Evolutionary conservation across 2,888 invertebrate species (phyloP), one percentile per base, ranked within the genome.

Genomic region (Gortyna flavago): DNA sequence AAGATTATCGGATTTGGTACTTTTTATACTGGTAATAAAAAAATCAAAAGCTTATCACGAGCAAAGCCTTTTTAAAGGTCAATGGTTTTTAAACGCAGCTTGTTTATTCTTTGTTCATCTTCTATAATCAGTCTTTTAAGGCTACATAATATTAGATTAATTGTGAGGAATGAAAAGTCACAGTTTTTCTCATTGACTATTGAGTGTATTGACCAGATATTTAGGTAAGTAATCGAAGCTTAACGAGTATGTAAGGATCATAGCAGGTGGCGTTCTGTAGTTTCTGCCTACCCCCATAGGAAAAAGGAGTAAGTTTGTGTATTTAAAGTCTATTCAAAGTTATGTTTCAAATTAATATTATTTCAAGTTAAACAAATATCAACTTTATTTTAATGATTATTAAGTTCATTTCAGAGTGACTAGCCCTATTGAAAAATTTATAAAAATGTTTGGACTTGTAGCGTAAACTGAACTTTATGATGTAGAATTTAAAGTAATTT

Each of bases 1-100:
- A 38, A 29, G 25, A 77, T 51, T 51, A 48, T 68, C 32, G 32
- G 32, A 16, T 29, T 54, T 79, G 8, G 35, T 35, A 66, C 16
- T 66, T 54, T 16, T 77, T 18, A 16, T 51, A 51, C 7, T 9
- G n/a, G 64, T 32, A 41, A 38, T 21, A 16, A 0, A 9, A 48
- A 29, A 54, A 16, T 21, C 7, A 5, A 29, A n/a, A 48, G 5
- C 6, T 75, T 61, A 25, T 18, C 11, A 48, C 3, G 11, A 25
- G 11, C 21, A 62, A 62, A 62, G 11, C 62, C 35, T 21, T 25
- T 21, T 35, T 25, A 62, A 25, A 25, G 11, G 11, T 21, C 9
- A 0, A 32, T 41, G 32, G 9, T 62, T 51, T 18, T 2, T 16
- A n/a, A 16, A 9, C 9, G 2, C 25, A 32, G 5, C 32, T 35